phyloP scores from a whole-genome alignment of 2,888 invertebrate species.

The Brenthis hecate region DNA sequence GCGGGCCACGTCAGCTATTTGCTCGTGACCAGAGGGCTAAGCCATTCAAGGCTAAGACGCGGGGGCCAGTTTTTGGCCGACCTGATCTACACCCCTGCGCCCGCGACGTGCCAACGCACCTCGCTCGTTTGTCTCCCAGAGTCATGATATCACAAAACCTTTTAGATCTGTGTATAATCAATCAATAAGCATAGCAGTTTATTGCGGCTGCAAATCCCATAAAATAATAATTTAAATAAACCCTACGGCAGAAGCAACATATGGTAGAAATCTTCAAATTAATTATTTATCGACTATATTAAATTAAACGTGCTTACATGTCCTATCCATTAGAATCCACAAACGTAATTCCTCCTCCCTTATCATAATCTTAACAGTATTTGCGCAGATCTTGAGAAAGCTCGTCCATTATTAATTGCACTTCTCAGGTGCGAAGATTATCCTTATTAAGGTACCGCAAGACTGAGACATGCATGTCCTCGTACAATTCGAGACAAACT shows the following conservation, averaged over 20 bases:
- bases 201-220: no score
- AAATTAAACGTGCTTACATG: constrained; percentile 15
- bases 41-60: constrained; percentile 81
- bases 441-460: constrained; percentile 76
- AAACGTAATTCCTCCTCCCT: constrained; percentile 45
- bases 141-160: constrained; percentile 37
- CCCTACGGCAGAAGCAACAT: neutral
- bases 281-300: constrained; percentile 21
- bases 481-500: constrained; percentile 44
- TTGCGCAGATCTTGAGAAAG: constrained; percentile 56
- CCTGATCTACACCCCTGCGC: constrained; percentile 64
- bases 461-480: constrained; percentile 63
- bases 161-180: constrained; percentile 15
- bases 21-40: constrained; percentile 81
- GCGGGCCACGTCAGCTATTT: constrained; percentile 81
- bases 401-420: constrained; percentile 78
- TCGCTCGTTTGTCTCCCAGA: constrained; percentile 37
- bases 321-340: constrained; percentile 33
- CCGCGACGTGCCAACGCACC: constrained; percentile 41
- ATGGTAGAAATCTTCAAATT: neutral
- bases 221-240: neutral
- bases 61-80: constrained; percentile 80
- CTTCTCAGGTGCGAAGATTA: constrained; percentile 77
- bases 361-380: constrained; percentile 55
- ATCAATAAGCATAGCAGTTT: neutral